Evolutionary conservation across 2,113 vertebrate species (phyloP).

Genomic region (Muntiacus reevesi): DNA sequence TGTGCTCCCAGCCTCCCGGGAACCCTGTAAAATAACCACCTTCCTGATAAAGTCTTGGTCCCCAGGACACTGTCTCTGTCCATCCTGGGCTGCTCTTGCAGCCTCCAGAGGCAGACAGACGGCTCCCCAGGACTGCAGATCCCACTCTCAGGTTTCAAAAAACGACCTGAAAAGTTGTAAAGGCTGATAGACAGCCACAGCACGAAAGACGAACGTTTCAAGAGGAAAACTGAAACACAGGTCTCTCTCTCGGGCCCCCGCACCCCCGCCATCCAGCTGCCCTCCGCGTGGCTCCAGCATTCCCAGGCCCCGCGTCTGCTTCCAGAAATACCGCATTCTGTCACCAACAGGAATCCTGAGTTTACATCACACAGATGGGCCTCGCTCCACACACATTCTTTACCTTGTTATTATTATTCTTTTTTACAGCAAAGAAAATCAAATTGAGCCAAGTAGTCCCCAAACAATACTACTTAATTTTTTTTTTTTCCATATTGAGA

Average conservation of each 20-base stretch:
- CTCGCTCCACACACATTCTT: background rate
- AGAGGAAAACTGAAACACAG: background rate
- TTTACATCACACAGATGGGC: background rate
- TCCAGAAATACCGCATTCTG: background rate
- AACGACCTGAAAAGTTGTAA: background rate
- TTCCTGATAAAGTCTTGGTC: conserved; percentile 48
- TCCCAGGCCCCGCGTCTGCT: background rate
- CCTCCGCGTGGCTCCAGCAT: background rate
- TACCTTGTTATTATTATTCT: background rate
- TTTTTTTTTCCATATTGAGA: conserved; percentile 4
- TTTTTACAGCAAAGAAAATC: background rate
- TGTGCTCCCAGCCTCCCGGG: conserved; percentile 13
- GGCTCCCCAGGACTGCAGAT: background rate
- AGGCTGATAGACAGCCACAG: background rate
- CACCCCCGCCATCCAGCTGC: too few species aligned
- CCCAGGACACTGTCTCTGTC: background rate
- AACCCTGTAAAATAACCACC: conserved; percentile 55
- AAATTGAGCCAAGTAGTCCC: background rate
- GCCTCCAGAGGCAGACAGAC: background rate
- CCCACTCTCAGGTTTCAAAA: background rate
- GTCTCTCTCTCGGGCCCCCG: background rate
- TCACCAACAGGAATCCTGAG: background rate
- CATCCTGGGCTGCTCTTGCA: background rate
- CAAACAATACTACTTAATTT: background rate
- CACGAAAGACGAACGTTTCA: background rate